Base-by-base conservation (phyloP, 2,888 invertebrate genomes). In the Caenorhabditis drosophilae region DNA sequence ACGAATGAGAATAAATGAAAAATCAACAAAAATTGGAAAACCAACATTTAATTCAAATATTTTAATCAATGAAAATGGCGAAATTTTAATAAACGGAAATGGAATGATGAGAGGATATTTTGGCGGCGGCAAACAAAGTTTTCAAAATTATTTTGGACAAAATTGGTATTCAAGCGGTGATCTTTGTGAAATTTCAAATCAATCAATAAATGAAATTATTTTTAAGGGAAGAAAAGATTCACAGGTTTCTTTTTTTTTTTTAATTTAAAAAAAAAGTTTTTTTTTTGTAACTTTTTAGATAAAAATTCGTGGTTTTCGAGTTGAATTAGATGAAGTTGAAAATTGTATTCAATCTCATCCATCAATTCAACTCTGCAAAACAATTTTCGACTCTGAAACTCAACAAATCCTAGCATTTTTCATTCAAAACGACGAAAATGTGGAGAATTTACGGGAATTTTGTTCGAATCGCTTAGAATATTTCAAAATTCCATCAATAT, bases 321-420 rank as follows among this genome's bases (percentile, higher is more conserved):
- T 82, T 11, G 82, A 82, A 23, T 41, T 81, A 2, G 61, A 57
- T 4, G 82, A 82, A 67, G 75, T 82, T 11, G 83, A 83, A 36
- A 59, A 45, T 12, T 56, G 47, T 4, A 35, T 81, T n/a, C 38
- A 51, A 20, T 4, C 25, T 9, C 41, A 55, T 22, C 15, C 26
- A 0, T 46, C 40, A 15, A 51, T 80, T 7, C 4, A 23, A 11
- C 42, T 50, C 26, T 68, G 62, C 20, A 69, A 68, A 46, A 58
- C 69, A 1, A n/a, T 70, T 11, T 72, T 70, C 52, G 60, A 70
- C 11, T 35, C 35, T 18, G 62, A 73, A 20, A 46, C 40, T 18
- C 63, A 76, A 42, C 61, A 59, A 36, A 56, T 80, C 2, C 52
- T 64, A 20, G 71, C 56, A 3, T 81, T 70, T 34, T 56, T 57